A percentile compares a stretch with the other conserved stretches of the same genome.
These are phyloP conservation scores for Chaetodon trifasciatus DNA, from an alignment of 2,797 vertebrate species.

Conservation along the genomic window DNA sequence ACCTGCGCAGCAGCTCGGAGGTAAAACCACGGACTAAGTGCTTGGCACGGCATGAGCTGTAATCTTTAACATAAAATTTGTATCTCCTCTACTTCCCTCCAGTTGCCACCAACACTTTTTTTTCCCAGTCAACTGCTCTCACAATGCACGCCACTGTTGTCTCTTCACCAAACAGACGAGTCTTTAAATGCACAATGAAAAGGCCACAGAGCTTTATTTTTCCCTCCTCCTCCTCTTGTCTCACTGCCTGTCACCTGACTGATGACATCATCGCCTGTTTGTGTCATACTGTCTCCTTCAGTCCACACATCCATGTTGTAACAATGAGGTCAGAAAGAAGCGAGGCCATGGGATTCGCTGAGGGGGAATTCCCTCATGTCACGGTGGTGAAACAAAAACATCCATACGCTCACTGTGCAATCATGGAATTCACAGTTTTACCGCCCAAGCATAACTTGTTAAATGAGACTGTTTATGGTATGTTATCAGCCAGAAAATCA, in stretches of 20 bases:
- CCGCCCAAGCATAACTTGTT: slow-evolving; percentile 4
- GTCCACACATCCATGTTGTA: slow-evolving; percentile 16
- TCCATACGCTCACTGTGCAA: slow-evolving; percentile 1
- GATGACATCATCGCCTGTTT: slow-evolving; percentile 61
- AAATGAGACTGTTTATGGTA: slow-evolving; percentile 11
- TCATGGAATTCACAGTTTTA: slow-evolving; percentile 7
- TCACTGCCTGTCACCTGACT: slow-evolving; percentile 65
- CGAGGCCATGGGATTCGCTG: rapidly evolving
- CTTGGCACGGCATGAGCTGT: background rate
- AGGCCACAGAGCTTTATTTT: background rate
- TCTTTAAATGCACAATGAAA: slow-evolving; percentile 24
- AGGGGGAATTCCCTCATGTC: background rate
- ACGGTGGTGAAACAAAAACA: background rate
- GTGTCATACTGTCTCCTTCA: slow-evolving; percentile 4
- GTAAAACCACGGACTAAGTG: background rate
- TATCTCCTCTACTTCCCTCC: background rate
- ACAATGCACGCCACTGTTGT: slow-evolving; percentile 45
- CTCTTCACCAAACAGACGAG: slow-evolving; percentile 6
- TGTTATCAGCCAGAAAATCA: slow-evolving; percentile 22
- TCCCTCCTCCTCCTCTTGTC: background rate
- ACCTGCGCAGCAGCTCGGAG: background rate
- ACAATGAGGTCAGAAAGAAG: slow-evolving; percentile 19
- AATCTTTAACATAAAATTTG: background rate
- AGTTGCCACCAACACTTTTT: slow-evolving; percentile 10
- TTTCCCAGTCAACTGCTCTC: background rate